These are phyloP conservation scores for Centropristis striata DNA, from an alignment of 2,113 vertebrate genomes.

Conservation along the genomic window DNA sequence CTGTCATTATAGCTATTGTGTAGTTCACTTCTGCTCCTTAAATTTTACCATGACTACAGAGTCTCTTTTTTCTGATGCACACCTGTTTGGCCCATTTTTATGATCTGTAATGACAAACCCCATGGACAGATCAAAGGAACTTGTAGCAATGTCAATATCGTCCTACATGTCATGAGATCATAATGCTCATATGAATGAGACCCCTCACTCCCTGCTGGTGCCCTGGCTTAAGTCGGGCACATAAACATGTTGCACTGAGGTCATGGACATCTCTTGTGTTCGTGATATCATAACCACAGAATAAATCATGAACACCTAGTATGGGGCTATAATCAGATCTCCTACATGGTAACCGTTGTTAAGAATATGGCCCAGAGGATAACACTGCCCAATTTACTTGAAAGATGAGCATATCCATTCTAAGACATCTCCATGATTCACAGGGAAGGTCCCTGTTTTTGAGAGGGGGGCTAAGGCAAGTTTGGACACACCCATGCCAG, in stretches of 20 bases:
- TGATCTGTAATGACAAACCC: constrained; percentile 30
- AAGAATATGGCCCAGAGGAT: constrained; percentile 65
- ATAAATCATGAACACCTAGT: constrained; percentile 41
- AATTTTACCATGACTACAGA: background rate
- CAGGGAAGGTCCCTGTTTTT: constrained; percentile 30
- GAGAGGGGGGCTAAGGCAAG: constrained; percentile 21
- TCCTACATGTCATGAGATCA: constrained; percentile 18
- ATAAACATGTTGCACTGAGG: constrained; percentile 56
- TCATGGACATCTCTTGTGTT: constrained; percentile 48
- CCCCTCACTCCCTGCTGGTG: constrained; percentile 26
- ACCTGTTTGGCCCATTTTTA: constrained; percentile 1
- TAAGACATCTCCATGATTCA: constrained; percentile 65
- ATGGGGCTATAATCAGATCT: constrained; percentile 70
- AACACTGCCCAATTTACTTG: constrained; percentile 56
- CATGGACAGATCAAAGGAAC: background rate
- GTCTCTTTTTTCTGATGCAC: background rate
- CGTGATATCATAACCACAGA: constrained; percentile 61
- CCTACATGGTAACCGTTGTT: constrained; percentile 70
- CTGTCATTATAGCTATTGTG: background rate
- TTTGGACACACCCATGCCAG: constrained; percentile 71
- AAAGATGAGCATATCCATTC: constrained; percentile 66
- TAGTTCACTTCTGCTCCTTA: background rate
- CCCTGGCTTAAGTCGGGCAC: constrained; percentile 31
- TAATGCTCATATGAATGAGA: constrained; percentile 46
- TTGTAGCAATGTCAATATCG: background rate